Evolutionary conservation across 1,140 invertebrate species (phyloP).

Genomic region (Diuraphis noxia): DNA sequence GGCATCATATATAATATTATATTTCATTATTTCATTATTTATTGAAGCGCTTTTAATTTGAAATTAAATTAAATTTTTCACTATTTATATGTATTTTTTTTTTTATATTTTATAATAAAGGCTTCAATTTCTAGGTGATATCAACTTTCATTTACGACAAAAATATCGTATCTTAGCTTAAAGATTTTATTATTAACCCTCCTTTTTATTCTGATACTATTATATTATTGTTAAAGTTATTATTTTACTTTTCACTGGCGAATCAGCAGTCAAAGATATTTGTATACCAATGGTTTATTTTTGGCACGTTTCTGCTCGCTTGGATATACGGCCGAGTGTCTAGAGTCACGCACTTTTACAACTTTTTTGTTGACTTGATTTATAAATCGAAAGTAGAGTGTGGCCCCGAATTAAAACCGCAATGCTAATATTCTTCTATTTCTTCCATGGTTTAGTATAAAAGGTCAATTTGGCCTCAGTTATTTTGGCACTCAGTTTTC

Average conservation of each 20-base stretch:
- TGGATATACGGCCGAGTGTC: neutral
- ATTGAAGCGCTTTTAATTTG: neutral
- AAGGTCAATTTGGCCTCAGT: conserved; percentile 26
- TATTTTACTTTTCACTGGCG: neutral
- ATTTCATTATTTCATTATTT: neutral
- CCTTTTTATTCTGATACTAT: neutral
- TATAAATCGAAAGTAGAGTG: neutral
- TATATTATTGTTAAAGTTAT: neutral
- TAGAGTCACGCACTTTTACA: neutral
- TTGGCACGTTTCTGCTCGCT: conserved; percentile 15
- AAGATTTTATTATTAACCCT: neutral
- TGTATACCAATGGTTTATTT: conserved; percentile 29
- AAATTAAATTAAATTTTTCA: neutral
- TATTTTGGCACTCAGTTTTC: conserved; percentile 15
- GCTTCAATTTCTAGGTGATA: neutral
- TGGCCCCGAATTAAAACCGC: conserved; percentile 6
- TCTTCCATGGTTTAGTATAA: neutral
- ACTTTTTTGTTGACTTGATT: neutral
- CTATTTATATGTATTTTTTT: neutral
- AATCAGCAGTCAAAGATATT: neutral
- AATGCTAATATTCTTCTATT: neutral
- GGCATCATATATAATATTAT: neutral
- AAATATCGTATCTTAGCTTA: neutral
- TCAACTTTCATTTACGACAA: neutral
- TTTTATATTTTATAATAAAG: neutral